Evolutionary conservation across 2,888 invertebrate genomes (phyloP).

Genomic region (Schizaphis graminum): DNA sequence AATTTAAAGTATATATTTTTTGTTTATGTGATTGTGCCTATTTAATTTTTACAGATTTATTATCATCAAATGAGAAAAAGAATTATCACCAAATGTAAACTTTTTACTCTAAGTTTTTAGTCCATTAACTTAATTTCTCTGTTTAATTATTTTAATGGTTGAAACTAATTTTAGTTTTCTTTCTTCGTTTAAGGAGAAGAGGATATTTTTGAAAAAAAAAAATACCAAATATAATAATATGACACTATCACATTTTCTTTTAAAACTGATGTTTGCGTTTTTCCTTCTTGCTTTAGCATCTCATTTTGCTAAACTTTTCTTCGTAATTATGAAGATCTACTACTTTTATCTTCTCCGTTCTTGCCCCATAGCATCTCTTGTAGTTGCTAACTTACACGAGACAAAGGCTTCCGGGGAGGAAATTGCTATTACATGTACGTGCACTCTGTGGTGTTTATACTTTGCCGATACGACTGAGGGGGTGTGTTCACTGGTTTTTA

Average conservation of each 20-base stretch:
- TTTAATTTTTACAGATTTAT: conserved; percentile 1
- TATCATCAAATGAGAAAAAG: background rate
- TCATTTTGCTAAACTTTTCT: conserved; percentile 17
- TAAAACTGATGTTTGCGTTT: conserved; percentile 47
- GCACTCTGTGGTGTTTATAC: conserved; percentile 33
- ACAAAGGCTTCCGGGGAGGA: conserved; percentile 48
- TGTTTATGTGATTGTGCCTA: background rate
- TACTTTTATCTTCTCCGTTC: background rate
- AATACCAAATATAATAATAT: background rate
- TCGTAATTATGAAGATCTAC: conserved; percentile 37
- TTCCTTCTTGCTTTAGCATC: background rate
- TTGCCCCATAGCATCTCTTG: too few species aligned
- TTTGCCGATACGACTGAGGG: background rate
- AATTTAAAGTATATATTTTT: background rate
- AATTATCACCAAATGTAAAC: conserved; percentile 23
- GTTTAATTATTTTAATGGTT: conserved; percentile 46
- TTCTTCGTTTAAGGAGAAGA: background rate
- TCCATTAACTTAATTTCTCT: conserved; percentile 40
- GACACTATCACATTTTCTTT: conserved; percentile 27
- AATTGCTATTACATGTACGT: conserved; percentile 31
- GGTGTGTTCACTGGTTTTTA: background rate
- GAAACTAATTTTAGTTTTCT: conserved; percentile 52
- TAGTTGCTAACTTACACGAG: conserved; percentile 30
- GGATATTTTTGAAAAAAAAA: conserved; percentile 9
- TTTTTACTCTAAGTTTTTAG: conserved; percentile 30